Base-by-base conservation (phyloP, 53 echinoderm and acorn worm genomes). In the Luidia sarsii region DNA sequence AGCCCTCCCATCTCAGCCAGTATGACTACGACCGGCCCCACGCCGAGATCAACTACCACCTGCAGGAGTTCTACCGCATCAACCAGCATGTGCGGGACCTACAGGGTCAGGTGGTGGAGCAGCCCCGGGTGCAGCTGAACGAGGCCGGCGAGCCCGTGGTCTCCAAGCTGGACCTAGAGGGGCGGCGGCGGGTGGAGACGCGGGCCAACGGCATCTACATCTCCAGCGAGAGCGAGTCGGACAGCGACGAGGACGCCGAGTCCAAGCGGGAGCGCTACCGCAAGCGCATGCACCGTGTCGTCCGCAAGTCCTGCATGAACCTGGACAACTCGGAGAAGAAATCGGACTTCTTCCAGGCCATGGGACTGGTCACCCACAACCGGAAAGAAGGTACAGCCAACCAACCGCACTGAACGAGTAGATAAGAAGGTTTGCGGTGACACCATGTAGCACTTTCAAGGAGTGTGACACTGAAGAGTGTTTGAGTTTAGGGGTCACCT, bases 131-230 rank as follows among this genome's bases (percentile, higher is more conserved):
- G 64, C 68, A 81, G 18, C n/a, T 82, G 52, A 80, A 84, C 23
- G 84, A 71, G 28, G 57, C 49, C 41, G 80, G 71, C 37, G 87
- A 91, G 33, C 88, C 88, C 15, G 85, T 90, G 24, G 70, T 91
- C 18, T 93, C 93, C 65, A 93, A 93, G 51, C 80, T 97, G 55
- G 97, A 97, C 85, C 61, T 97, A 39, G 97, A 97, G 67, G 97
- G 88, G 38, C 89, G 81, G 70, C 39, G 75, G 57, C 61, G 86
- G 59, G 46, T 43, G 13, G 91, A 91, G 64, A 69, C 80, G 3
- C 74, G 97, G n/a, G 72, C 67, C 3, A 93, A 71, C 49, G 97
- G 97, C 1, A 86, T 92, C 28, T 97, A 97, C 57, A 86, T 94
- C 59, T 91, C 93, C 21, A 97, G 97, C 37, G 93, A 93, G 64